These are phyloP conservation scores for Ichneumoninae sp. DNA, from an alignment of 2,888 invertebrate genomes.

Conservation along the genomic window DNA sequence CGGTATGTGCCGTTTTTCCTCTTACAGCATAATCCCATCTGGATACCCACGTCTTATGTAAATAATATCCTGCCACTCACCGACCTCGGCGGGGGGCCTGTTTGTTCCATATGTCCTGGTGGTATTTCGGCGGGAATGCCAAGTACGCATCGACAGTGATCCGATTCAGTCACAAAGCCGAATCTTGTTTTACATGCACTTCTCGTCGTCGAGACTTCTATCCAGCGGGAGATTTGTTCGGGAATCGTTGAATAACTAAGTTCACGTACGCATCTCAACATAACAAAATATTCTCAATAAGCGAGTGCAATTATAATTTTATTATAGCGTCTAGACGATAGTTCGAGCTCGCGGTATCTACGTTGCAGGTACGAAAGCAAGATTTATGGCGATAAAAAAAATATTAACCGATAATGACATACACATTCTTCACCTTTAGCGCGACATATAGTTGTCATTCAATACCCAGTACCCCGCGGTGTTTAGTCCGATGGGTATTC, in stretches of 20 bases:
- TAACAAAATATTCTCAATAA: conserved; percentile 2
- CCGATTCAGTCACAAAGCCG: conserved; percentile 46
- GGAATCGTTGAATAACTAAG: conserved; percentile 49
- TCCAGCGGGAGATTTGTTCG: conserved; percentile 19
- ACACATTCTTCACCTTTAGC: neutral
- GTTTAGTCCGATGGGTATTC: conserved; percentile 17
- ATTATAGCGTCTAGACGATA: neutral
- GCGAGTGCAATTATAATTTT: neutral
- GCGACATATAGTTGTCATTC: conserved; percentile 21
- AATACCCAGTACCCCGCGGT: conserved; percentile 27
- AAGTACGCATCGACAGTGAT: conserved; percentile 38
- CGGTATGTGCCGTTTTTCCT: neutral
- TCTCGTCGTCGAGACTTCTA: conserved; percentile 11
- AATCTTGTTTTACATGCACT: conserved; percentile 64
- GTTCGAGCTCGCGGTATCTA: neutral
- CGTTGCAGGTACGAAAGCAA: neutral
- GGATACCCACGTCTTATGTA: conserved; percentile 58
- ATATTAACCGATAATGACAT: neutral
- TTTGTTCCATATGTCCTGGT: conserved; percentile 15
- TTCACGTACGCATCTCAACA: neutral
- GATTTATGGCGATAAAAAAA: neutral
- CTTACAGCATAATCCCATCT: neutral
- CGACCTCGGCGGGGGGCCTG: conserved; percentile 28
- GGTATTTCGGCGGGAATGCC: conserved; percentile 2
- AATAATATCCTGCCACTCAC: conserved; percentile 67